Percentiles rank a stretch among this genome's conserved stretches.
phyloP scores from a whole-genome alignment of 2,113 vertebrate genomes.

The Gopherus flavomarginatus region DNA sequence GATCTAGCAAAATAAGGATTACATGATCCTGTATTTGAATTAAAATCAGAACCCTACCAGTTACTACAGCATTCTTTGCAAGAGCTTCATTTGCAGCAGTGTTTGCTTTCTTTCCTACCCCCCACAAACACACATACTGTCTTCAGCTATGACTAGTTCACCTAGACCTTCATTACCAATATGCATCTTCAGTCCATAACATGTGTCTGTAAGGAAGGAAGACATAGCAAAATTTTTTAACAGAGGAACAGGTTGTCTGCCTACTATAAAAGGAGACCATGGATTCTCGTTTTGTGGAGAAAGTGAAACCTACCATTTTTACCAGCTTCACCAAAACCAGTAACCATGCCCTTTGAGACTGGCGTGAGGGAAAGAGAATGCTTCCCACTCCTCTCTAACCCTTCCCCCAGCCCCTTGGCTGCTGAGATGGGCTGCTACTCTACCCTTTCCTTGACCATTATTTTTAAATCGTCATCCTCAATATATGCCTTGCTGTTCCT shows the following conservation, averaged over 20 bases:
- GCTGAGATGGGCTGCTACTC: slow-evolving; percentile 21
- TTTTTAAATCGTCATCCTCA: slow-evolving; percentile 22
- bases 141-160: neutral
- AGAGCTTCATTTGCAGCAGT: neutral
- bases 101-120: neutral
- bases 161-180: neutral
- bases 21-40: neutral
- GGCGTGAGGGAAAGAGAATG: too few relatives aligned
- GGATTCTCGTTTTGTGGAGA: neutral
- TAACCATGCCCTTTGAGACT: neutral
- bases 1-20: neutral
- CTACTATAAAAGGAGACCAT: neutral
- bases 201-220: neutral
- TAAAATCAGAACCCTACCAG: neutral
- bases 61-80: neutral
- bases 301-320: neutral
- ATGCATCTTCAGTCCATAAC: neutral
- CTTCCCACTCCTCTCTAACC: neutral
- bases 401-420: slow-evolving; percentile 37
- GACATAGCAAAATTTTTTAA: neutral
- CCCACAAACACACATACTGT: neutral
- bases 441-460: neutral
- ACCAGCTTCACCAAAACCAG: neutral
- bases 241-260: neutral
- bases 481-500: neutral